These are phyloP conservation scores for Conops quadrifasciatus DNA, from an alignment of 2,888 invertebrate genomes.

Conservation along the genomic window DNA sequence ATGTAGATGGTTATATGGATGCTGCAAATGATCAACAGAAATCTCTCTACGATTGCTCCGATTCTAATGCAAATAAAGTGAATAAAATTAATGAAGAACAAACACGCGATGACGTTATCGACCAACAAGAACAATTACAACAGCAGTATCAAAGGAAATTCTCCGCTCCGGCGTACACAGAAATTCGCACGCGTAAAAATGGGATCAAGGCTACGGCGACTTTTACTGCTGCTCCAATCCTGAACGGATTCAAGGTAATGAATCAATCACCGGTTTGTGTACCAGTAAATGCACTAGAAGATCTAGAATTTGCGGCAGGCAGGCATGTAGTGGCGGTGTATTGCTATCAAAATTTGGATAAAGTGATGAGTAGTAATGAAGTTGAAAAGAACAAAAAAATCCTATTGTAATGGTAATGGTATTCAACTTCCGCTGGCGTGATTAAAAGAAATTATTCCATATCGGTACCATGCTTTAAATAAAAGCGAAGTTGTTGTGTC, in stretches of 20 bases:
- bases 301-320: not conserved
- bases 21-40: slow-evolving; percentile 38
- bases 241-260: slow-evolving; percentile 54
- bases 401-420: too few relatives aligned
- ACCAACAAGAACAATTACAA: slow-evolving; percentile 38
- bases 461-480: not conserved
- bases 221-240: slow-evolving; percentile 28
- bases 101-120: not conserved
- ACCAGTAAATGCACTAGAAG: too few relatives aligned
- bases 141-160: slow-evolving; percentile 49
- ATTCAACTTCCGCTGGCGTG: not conserved
- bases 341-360: not conserved
- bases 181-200: slow-evolving; percentile 56
- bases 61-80: not conserved
- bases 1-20: slow-evolving; percentile 45
- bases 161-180: slow-evolving; percentile 54
- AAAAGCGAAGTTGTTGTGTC: not conserved
- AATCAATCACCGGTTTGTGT: not conserved
- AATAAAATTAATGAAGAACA: slow-evolving; percentile 9
- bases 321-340: not conserved
- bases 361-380: not conserved
- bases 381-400: too few relatives aligned
- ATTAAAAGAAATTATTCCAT: not conserved
- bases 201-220: slow-evolving; percentile 43
- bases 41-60: slow-evolving; percentile 1